Evolutionary conservation across 2,888 invertebrate species (phyloP).

Genomic region (Eupithecia dodoneata): DNA sequence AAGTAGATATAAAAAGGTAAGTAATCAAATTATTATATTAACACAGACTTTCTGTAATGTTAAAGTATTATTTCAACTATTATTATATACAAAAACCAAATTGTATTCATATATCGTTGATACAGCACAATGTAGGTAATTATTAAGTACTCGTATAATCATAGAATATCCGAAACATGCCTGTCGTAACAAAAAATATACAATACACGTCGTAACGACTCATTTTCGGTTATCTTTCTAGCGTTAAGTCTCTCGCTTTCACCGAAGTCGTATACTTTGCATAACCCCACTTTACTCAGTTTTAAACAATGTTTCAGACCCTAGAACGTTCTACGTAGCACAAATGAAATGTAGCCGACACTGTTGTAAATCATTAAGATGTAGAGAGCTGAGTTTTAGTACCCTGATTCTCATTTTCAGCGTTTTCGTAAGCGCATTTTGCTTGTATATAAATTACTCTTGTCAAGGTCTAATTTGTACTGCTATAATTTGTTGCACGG

Average conservation of each 20-base stretch:
- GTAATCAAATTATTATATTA: no score
- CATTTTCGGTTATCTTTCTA: no score
- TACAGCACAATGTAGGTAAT: no score
- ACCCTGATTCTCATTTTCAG: conserved; percentile 1
- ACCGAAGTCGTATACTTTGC: neutral
- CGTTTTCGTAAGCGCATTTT: conserved; percentile 3
- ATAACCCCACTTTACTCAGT: neutral
- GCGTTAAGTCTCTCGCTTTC: neutral
- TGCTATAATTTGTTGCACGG: neutral
- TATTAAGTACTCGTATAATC: no score
- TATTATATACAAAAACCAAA: no score
- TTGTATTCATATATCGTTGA: no score
- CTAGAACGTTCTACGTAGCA: neutral
- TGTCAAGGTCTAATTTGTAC: conserved; percentile 14
- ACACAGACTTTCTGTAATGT: no score
- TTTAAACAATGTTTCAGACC: conserved; percentile 3
- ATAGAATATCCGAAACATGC: no score
- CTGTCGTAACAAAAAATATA: no score
- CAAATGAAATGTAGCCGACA: conserved; percentile 2
- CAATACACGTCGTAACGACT: no score
- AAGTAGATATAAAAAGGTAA: no score
- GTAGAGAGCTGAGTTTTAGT: conserved; percentile 7
- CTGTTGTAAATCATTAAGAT: conserved; percentile 7
- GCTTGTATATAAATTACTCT: conserved; percentile 13
- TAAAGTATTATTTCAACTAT: no score